These are phyloP conservation scores for Esperia sulphurella DNA, from an alignment of 2,888 invertebrate species.

Conservation along the genomic window DNA sequence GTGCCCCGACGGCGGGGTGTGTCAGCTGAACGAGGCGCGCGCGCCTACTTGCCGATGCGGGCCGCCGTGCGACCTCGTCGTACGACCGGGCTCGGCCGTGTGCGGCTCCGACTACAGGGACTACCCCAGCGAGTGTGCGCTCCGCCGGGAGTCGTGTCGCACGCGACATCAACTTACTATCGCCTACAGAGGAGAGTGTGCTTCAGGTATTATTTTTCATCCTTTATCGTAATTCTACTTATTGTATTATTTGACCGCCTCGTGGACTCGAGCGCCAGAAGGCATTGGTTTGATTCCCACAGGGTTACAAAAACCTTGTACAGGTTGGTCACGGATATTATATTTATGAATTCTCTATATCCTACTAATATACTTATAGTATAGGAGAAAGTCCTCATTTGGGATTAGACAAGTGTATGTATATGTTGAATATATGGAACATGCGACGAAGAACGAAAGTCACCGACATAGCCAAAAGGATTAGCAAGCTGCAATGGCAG, in stretches of 20 bases:
- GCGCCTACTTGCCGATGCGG: constrained; percentile 90
- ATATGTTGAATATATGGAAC: no score
- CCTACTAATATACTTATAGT: no score
- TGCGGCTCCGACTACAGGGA: constrained; percentile 90
- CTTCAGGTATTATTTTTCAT: constrained; percentile 79
- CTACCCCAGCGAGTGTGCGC: constrained; percentile 89
- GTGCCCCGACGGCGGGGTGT: constrained; percentile 89
- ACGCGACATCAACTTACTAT: constrained; percentile 85
- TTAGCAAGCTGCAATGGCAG: no score
- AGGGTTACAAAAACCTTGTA: no score
- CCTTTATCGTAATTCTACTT: not conserved
- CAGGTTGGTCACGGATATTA: no score
- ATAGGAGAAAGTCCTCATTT: no score
- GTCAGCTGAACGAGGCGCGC: constrained; percentile 88
- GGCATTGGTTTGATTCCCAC: no score
- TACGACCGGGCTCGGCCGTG: constrained; percentile 82
- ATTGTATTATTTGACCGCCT: not conserved
- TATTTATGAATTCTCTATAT: no score
- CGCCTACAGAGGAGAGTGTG: constrained; percentile 90
- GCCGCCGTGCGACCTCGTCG: constrained; percentile 86
- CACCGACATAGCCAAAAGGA: no score
- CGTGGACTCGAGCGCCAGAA: no score
- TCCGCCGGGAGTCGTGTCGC: constrained; percentile 89
- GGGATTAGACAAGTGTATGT: no score
- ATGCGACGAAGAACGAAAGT: no score